Conservation (phyloP, 2,113 vertebrate species). For the Corvus hawaiiensis region DNA sequence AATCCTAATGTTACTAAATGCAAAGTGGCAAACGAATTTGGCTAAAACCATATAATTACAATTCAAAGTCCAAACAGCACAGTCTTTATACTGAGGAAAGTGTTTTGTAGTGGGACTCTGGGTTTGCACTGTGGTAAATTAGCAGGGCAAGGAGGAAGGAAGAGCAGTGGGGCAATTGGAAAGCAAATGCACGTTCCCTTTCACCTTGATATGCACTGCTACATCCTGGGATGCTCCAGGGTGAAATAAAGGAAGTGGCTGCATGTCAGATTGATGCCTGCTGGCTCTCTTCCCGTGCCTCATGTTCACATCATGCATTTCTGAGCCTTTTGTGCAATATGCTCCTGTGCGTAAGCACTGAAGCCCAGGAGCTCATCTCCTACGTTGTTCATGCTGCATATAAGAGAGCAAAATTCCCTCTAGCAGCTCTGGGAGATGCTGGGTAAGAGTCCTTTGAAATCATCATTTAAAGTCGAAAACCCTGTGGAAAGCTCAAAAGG, state of each 20-base stretch:
- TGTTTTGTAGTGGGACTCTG: neutral
- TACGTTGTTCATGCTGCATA: neutral
- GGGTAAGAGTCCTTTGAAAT: neutral
- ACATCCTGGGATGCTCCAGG: neutral
- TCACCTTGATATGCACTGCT: neutral
- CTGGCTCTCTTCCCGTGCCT: neutral
- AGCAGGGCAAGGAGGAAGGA: neutral
- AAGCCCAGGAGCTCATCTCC: neutral
- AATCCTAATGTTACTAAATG: neutral
- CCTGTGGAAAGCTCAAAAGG: neutral
- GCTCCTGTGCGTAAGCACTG: neutral
- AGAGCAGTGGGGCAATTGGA: neutral
- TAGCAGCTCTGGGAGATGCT: neutral
- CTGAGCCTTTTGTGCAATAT: neutral
- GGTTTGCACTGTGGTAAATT: neutral
- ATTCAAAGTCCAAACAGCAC: neutral
- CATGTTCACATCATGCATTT: neutral
- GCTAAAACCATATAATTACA: neutral
- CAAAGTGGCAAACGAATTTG: neutral
- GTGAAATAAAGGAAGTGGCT: neutral
- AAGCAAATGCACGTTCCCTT: neutral
- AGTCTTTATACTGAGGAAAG: neutral
- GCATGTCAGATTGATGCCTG: neutral
- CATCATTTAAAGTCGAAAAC: neutral
- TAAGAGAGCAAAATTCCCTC: neutral